Evolutionary conservation across 1,140 invertebrate genomes (phyloP).

Genomic region (Spodoptera litura): DNA sequence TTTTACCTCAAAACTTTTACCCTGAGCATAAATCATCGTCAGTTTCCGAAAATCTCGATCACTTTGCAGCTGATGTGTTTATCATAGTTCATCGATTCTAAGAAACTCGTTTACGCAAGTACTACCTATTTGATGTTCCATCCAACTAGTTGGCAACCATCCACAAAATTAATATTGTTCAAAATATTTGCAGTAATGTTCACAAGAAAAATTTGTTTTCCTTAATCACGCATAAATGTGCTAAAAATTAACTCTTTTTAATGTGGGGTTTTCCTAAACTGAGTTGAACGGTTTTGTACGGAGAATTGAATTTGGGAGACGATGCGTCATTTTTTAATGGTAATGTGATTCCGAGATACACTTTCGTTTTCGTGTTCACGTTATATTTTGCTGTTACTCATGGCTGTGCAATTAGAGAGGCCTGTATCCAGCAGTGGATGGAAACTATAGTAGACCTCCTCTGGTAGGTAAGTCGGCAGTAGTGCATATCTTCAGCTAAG

Average conservation of each 20-base stretch:
- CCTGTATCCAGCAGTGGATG: too few relatives aligned
- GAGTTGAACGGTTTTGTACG: neutral
- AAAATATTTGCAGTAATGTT: neutral
- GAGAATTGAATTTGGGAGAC: neutral
- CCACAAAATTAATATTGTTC: neutral
- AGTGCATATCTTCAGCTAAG: too few relatives aligned
- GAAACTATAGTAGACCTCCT: too few relatives aligned
- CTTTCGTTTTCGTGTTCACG: too few relatives aligned
- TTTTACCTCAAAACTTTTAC: too few relatives aligned
- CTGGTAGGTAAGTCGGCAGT: too few relatives aligned
- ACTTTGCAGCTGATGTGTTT: neutral
- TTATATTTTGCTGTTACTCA: too few relatives aligned
- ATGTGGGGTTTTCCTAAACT: neutral
- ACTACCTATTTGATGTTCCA: neutral
- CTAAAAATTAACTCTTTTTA: too few relatives aligned
- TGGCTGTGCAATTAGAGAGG: too few relatives aligned
- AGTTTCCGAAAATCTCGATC: neutral
- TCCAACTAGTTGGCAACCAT: neutral
- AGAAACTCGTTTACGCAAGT: neutral
- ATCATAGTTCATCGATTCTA: neutral
- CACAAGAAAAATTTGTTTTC: neutral
- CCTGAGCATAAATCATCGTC: neutral
- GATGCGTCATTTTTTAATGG: too few relatives aligned
- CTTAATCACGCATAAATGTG: neutral
- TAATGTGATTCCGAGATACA: neutral